These are phyloP conservation scores for Synanthedon tipuliformis DNA, from an alignment of 2,888 invertebrate species.

Conservation along the genomic window DNA sequence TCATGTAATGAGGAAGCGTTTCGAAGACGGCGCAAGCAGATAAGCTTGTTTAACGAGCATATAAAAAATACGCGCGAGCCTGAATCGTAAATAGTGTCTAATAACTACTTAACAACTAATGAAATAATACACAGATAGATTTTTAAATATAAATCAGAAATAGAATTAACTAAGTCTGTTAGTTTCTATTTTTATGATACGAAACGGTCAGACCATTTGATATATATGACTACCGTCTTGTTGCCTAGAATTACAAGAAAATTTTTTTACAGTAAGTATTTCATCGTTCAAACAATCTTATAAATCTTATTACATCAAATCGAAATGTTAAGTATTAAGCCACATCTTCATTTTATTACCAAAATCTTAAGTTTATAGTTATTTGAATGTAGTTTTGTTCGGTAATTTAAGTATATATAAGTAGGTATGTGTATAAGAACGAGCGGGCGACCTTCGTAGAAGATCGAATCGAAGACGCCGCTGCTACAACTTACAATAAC, in stretches of 20 bases:
- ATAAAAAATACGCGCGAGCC: slow-evolving; percentile 15
- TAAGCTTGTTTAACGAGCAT: slow-evolving; percentile 17
- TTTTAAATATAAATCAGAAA: not conserved
- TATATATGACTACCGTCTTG: too few species aligned
- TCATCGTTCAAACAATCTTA: too few species aligned
- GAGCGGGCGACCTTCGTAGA: slow-evolving; percentile 48
- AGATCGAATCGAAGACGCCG: slow-evolving; percentile 24
- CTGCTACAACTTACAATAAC: slow-evolving; percentile 35
- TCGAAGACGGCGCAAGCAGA: slow-evolving; percentile 13
- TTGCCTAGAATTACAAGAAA: too few species aligned
- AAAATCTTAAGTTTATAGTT: too few species aligned
- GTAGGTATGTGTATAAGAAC: slow-evolving; percentile 26
- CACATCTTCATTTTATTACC: too few species aligned
- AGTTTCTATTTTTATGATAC: too few species aligned
- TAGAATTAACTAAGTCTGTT: too few species aligned
- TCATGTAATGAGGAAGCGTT: slow-evolving; percentile 21
- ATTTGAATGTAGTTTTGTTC: too few species aligned
- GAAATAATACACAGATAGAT: not conserved
- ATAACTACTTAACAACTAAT: slow-evolving; percentile 5
- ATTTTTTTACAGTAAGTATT: too few species aligned
- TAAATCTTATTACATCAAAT: too few species aligned
- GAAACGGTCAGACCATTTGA: too few species aligned
- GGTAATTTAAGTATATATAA: not conserved
- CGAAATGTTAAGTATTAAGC: too few species aligned
- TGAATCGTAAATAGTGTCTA: slow-evolving; percentile 4